phyloP scores from a whole-genome alignment of 2,797 vertebrate genomes.

The Xiphorhynchus erythropygius region DNA sequence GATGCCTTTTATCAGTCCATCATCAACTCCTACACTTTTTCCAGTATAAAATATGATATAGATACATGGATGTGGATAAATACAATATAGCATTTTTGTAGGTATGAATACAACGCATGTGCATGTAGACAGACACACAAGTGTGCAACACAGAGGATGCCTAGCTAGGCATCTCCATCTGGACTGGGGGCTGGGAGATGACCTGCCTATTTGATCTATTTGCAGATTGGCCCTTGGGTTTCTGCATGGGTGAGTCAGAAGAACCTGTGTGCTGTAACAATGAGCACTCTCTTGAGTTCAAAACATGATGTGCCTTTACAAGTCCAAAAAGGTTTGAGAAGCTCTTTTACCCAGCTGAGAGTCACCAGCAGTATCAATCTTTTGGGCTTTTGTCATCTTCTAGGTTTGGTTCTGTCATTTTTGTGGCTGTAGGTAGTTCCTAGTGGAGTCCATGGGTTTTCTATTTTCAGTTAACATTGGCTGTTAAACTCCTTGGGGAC shows the following conservation, averaged over 20 bases:
- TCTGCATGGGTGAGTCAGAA: background rate
- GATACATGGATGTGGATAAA: background rate
- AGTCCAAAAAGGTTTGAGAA: background rate
- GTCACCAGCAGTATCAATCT: background rate
- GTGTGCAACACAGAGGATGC: background rate
- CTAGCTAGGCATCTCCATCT: background rate
- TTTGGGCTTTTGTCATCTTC: background rate
- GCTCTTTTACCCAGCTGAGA: background rate
- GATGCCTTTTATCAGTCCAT: background rate
- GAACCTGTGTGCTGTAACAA: background rate
- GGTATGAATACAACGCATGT: background rate
- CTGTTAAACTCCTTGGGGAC: background rate
- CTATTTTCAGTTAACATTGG: background rate
- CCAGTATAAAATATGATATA: background rate
- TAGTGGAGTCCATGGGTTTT: background rate
- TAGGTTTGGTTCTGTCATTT: background rate
- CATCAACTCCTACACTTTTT: background rate
- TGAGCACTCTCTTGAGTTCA: background rate
- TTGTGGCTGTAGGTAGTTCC: background rate
- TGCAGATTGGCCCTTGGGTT: background rate
- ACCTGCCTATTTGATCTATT: fast-evolving
- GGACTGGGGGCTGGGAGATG: background rate
- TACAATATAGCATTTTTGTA: background rate
- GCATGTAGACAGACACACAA: background rate
- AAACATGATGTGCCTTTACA: background rate